Evolutionary conservation across 2,888 invertebrate species (phyloP), one percentile per base, ranked within the genome.

Genomic region (Ennomos erosarius): DNA sequence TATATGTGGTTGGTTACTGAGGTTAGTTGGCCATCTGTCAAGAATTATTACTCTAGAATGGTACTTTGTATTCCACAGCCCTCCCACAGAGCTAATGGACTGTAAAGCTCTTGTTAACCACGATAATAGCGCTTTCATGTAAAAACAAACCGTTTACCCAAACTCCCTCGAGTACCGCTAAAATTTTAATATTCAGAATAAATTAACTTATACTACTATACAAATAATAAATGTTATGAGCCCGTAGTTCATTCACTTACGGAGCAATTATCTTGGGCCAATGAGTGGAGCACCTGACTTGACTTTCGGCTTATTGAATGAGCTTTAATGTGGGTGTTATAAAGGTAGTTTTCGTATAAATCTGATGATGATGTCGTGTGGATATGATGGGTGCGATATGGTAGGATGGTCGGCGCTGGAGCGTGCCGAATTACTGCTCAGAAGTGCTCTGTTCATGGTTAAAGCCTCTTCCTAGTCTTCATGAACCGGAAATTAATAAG

Each of bases 221-320:
- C 72, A 76, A 81, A 79, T 77, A 79, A 74, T 82, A 71, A 80
- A 78, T n/a, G 75, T 77, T 75, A 75, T 65, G 70, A 67, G 69
- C 65, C 59, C 70, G 55, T 61, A 84, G 89, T 90, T 88, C 89
- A 82, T 90, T 90, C 89, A 89, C 88, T 88, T 86, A 87, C 70
- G 68, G 73, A 78, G 75, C 78, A 85, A 87, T 85, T 84, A 85
- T 81, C 73, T 74, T 65, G 70, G 70, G 72, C 67, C 73, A 70
- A 70, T 69, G 70, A 73, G 71, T 69, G 68, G 67, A 59, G 59
- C 59, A 48, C 38, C 44, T 9, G 12, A 57, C 45, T 38, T 33
- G 36, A 26, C 49, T 65, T 64, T 66, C 35, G 61, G 57, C 64
- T 69, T 58, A 47, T 67, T 55, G 46, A 34, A 13, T 68, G 53